Conservation (phyloP, 2,113 vertebrate species). For the Xenopus laevis region DNA sequence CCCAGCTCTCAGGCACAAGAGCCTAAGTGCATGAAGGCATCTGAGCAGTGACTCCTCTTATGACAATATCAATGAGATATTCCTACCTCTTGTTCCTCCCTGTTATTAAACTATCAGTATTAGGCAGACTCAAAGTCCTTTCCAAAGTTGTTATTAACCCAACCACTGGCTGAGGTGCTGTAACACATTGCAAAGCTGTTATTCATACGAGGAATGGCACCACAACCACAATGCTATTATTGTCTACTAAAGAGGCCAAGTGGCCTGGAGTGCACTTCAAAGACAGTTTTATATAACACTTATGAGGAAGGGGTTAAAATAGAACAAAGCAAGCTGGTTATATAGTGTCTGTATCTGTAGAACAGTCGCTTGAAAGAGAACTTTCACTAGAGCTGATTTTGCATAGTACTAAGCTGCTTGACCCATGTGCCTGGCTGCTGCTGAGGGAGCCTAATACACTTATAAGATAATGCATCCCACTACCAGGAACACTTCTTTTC, state of each 20-base stretch:
- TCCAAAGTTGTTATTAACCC: slow-evolving; percentile 36
- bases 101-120: slow-evolving; percentile 39
- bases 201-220: neutral
- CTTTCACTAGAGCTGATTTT: neutral
- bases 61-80: slow-evolving; percentile 27
- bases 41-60: slow-evolving; percentile 30
- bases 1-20: slow-evolving; percentile 28
- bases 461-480: neutral
- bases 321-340: neutral
- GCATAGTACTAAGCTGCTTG: neutral
- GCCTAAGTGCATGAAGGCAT: slow-evolving; percentile 11
- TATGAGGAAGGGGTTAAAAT: neutral
- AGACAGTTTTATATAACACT: slow-evolving; percentile 2
- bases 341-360: neutral
- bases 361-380: neutral
- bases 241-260: slow-evolving; percentile 20
- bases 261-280: slow-evolving; percentile 12
- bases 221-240: slow-evolving; percentile 1
- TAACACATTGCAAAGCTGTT: slow-evolving; percentile 17
- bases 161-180: slow-evolving; percentile 6
- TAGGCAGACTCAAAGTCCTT: slow-evolving; percentile 10
- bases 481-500: no score
- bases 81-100: slow-evolving; percentile 20
- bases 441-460: neutral
- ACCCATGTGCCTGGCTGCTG: slow-evolving; percentile 45